A percentile compares a stretch with the other conserved stretches of the same genome.
Evolutionary conservation across 2,888 invertebrate species (phyloP).

Genomic region (Aphrophora alni): DNA sequence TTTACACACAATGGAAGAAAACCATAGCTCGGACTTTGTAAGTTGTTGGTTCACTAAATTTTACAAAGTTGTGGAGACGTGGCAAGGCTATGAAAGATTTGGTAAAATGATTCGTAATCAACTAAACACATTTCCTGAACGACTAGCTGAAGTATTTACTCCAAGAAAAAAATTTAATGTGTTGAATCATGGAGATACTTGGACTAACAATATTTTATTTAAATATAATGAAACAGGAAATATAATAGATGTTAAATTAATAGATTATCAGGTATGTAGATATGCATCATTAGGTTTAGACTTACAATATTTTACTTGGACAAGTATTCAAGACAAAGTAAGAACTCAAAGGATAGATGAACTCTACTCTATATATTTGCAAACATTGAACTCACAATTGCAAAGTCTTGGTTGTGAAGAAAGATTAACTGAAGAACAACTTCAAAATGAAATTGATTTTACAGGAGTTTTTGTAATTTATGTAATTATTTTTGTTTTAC

Average conservation of each 20-base stretch:
- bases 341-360: slow-evolving; percentile 22
- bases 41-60: neutral
- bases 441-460: slow-evolving; percentile 10
- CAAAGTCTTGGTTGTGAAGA: slow-evolving; percentile 22
- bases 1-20: neutral
- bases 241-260: slow-evolving; percentile 34
- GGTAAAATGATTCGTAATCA: neutral
- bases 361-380: slow-evolving; percentile 26
- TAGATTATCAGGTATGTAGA: slow-evolving; percentile 40
- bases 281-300: slow-evolving; percentile 41
- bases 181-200: slow-evolving; percentile 42
- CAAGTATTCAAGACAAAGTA: slow-evolving; percentile 35
- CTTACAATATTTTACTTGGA: slow-evolving; percentile 39
- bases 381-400: slow-evolving; percentile 29
- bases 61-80: neutral
- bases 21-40: neutral
- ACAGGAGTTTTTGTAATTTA: neutral
- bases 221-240: slow-evolving; percentile 34
- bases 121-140: neutral
- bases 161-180: slow-evolving; percentile 34
- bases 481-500: neutral
- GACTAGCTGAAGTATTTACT: neutral
- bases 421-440: slow-evolving; percentile 3
- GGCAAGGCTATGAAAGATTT: neutral
- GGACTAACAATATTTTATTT: slow-evolving; percentile 45